These are phyloP conservation scores for Drosophila meridiana DNA, from an alignment of 2,888 invertebrate species.

Conservation along the genomic window DNA sequence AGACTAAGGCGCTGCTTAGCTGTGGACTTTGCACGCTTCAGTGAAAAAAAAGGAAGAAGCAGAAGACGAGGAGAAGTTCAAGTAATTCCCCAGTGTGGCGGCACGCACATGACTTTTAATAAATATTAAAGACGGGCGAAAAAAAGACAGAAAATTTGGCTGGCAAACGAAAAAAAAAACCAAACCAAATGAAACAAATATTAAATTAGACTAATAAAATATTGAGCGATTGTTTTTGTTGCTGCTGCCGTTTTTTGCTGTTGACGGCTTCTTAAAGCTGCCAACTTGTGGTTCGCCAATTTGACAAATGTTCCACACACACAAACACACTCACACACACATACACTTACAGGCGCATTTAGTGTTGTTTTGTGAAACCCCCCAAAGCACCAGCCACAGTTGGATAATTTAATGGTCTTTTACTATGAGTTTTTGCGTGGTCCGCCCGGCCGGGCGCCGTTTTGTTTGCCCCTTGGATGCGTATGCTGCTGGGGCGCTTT, in stretches of 20 bases:
- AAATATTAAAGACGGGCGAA: conserved; percentile 71
- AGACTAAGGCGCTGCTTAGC: conserved; percentile 47
- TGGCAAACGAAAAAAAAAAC: background rate
- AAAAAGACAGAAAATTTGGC: conserved; percentile 28
- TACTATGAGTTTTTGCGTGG: conserved; percentile 69
- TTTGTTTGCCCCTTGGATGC: conserved; percentile 36
- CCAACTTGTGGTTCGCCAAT: conserved; percentile 54
- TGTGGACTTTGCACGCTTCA: conserved; percentile 40
- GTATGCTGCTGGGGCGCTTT: conserved; percentile 51
- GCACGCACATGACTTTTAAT: conserved; percentile 76
- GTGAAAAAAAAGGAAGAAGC: background rate
- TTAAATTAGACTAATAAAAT: conserved; percentile 77
- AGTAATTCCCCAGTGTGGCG: conserved; percentile 63
- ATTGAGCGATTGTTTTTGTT: conserved; percentile 67
- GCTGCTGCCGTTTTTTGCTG: background rate
- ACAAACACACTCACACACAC: conserved; percentile 50
- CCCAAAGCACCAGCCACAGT: conserved; percentile 14
- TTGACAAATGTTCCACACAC: conserved; percentile 68
- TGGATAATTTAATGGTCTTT: conserved; percentile 78
- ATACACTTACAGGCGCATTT: conserved; percentile 45
- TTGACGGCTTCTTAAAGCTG: conserved; percentile 43
- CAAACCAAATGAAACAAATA: conserved; percentile 45
- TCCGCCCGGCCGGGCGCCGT: conserved; percentile 23
- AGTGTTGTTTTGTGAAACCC: conserved; percentile 51
- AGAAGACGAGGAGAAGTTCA: background rate